A percentile compares a stretch with the other conserved stretches of the same genome.
These are phyloP conservation scores for Lagothrix lagotricha DNA, from an alignment of 2,797 vertebrate species.

Conservation along the genomic window DNA sequence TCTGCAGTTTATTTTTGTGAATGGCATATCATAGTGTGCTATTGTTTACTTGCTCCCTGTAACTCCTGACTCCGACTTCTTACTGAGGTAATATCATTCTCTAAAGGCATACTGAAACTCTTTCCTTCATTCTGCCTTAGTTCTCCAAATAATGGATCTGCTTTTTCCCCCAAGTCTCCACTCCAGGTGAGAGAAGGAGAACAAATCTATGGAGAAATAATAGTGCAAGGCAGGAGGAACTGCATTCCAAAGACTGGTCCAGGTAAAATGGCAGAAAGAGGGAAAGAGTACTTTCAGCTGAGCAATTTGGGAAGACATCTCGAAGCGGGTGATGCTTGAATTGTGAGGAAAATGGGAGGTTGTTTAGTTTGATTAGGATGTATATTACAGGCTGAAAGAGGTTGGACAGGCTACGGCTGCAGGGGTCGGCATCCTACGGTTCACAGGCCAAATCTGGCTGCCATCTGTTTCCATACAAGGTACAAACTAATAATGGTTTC, in stretches of 20 bases:
- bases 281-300: background rate
- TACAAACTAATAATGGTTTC: background rate
- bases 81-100: background rate
- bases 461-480: background rate
- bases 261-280: background rate
- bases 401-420: accelerated
- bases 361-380: background rate
- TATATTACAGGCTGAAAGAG: background rate
- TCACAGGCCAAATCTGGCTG: accelerated
- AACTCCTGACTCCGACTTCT: background rate
- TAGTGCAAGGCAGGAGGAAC: background rate
- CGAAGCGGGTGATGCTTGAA: background rate
- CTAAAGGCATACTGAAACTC: background rate
- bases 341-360: background rate
- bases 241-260: background rate
- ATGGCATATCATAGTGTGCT: background rate
- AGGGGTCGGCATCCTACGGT: accelerated
- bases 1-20: conserved; percentile 6
- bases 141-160: background rate
- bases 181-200: background rate
- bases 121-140: background rate
- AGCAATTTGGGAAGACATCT: background rate
- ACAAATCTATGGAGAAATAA: background rate
- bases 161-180: background rate
- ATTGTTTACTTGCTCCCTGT: background rate